Evolutionary conservation across 2,797 vertebrate species (phyloP).

Genomic region (Cyclopterus lumpus): DNA sequence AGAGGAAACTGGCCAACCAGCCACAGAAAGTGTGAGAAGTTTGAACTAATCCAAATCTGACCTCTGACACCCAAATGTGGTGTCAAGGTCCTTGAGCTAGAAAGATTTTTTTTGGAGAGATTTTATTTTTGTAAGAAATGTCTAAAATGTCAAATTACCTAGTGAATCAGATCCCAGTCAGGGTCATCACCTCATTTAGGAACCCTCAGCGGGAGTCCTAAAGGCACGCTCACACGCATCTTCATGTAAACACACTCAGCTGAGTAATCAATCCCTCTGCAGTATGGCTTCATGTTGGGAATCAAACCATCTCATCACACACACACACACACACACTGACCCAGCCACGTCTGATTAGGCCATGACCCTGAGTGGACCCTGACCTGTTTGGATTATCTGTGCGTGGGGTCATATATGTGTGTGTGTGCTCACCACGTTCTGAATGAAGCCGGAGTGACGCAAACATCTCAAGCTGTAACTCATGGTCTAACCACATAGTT

Average conservation of each 20-base stretch:
- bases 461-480: constrained; percentile 21
- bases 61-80: background rate
- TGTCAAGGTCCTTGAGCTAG: background rate
- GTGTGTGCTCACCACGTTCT: constrained; percentile 25
- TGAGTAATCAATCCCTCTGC: constrained; percentile 68
- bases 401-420: constrained; percentile 51
- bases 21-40: background rate
- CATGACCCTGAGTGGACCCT: constrained; percentile 53
- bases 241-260: constrained; percentile 7
- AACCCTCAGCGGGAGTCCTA: constrained; percentile 44
- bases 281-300: constrained; percentile 34
- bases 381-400: constrained; percentile 57
- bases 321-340: constrained; percentile 14
- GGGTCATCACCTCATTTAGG: constrained; percentile 30
- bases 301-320: constrained; percentile 29
- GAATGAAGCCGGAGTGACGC: constrained; percentile 21
- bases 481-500: constrained; percentile 38
- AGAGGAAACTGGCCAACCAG: background rate
- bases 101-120: background rate
- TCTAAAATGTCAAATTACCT: background rate
- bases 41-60: background rate
- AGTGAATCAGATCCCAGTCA: constrained; percentile 51
- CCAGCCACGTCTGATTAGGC: constrained; percentile 57
- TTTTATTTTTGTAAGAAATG: constrained; percentile 8
- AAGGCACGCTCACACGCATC: constrained; percentile 15